Evolutionary conservation across 2,888 invertebrate species (phyloP), one percentile per base, ranked within the genome.

Genomic region (Lordiphosa fenestrarum): DNA sequence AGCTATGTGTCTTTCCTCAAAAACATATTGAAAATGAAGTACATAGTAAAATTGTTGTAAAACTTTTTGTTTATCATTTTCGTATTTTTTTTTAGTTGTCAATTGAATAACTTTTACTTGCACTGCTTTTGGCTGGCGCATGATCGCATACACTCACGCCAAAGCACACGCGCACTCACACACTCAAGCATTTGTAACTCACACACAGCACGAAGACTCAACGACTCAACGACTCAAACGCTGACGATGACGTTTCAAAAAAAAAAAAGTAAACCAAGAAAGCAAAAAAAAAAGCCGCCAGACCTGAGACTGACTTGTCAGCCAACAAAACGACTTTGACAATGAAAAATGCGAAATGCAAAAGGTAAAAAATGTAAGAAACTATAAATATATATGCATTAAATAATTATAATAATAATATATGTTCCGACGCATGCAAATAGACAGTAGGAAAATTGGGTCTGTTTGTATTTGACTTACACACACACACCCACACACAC

Each of bases 151-250:
- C 53, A 58, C 48, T 46, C 30, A 51, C 49, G 15, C 25, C 15
- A 65, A 54, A 62, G 71, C 76, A 77, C 84, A 84, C 71, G 69
- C 74, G 82, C 62, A 84, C 82, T 68, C 49, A 76, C 50, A 75
- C 74, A 15, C 25, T 35, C 33, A 40, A 35, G 3, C 30, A 30
- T 7, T 7, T 12, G 33, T 41, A 39, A 37, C 54, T 30, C 33
- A 41, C 39, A 53, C 41, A 41, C 41, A 48, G 7, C 38, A 47
- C 6, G 25, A 47, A 41, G 30, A 30, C n/a, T 53, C 19, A 15
- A 1, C n/a, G 19, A 19, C 33, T 13, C 33, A 19, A 25, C 30
- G 23, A 46, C 40, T 71, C 73, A 73, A 76, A 75, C 66, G 84
- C 69, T 69, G 71, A 64, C 67, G 64, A 67, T 80, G 84, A 80